Evolutionary conservation across 2,797 vertebrate species (phyloP).

Genomic region (Sebastes wilsoni): DNA sequence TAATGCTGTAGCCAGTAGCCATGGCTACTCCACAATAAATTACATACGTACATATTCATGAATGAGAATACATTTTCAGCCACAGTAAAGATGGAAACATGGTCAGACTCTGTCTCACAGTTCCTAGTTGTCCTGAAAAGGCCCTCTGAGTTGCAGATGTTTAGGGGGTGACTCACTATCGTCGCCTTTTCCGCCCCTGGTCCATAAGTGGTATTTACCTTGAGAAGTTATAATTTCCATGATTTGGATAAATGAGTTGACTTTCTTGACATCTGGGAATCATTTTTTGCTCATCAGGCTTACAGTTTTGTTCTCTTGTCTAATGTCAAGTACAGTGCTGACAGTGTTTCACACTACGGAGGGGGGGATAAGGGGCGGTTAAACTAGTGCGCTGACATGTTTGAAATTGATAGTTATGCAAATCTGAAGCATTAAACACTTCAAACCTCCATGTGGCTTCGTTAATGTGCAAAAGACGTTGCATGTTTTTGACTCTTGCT

Average conservation of each 20-base stretch:
- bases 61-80: slow-evolving; percentile 50
- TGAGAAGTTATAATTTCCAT: slow-evolving; percentile 73
- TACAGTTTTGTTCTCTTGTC: slow-evolving; percentile 17
- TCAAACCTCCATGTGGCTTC: not conserved
- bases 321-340: slow-evolving; percentile 11
- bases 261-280: slow-evolving; percentile 65
- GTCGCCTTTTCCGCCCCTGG: slow-evolving; percentile 64
- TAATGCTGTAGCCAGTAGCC: slow-evolving; percentile 67
- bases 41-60: slow-evolving; percentile 61
- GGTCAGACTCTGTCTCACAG: slow-evolving; percentile 21
- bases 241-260: slow-evolving; percentile 62
- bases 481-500: not conserved
- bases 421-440: not conserved
- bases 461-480: not conserved
- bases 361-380: not conserved
- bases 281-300: slow-evolving; percentile 48
- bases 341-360: slow-evolving; percentile 9
- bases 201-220: slow-evolving; percentile 62
- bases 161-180: slow-evolving; percentile 66
- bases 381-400: not conserved
- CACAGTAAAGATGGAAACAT: slow-evolving; percentile 43
- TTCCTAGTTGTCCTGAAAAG: slow-evolving; percentile 52
- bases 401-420: not conserved
- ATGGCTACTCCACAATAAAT: slow-evolving; percentile 70
- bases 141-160: slow-evolving; percentile 48